Conservation (phyloP, 2,888 invertebrate genomes). For the Melieria picta region DNA sequence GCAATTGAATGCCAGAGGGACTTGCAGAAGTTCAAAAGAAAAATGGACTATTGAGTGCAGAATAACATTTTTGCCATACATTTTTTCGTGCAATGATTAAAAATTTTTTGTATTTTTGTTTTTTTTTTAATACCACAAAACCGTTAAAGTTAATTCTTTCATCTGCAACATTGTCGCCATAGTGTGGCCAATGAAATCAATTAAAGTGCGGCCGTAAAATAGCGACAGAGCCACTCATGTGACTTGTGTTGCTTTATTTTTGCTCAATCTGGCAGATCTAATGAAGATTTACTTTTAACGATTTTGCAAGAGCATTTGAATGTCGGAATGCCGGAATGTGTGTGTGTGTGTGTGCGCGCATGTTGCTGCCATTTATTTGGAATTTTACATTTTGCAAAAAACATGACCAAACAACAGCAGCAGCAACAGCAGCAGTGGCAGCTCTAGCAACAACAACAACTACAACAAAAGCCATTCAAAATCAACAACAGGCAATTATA, state of each 20-base stretch:
- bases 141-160: too few species aligned
- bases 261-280: slow-evolving; percentile 60
- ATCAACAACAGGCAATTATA: slow-evolving; percentile 33
- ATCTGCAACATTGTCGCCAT: too few species aligned
- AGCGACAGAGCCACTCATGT: too few species aligned
- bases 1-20: too few species aligned
- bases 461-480: slow-evolving; percentile 6
- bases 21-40: too few species aligned
- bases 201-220: too few species aligned
- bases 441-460: slow-evolving; percentile 30
- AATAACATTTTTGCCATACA: too few species aligned
- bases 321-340: neutral
- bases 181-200: too few species aligned
- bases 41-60: too few species aligned
- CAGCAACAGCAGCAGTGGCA: slow-evolving; percentile 17
- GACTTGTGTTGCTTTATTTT: neutral
- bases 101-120: too few species aligned
- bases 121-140: too few species aligned
- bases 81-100: too few species aligned
- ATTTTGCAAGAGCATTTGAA: slow-evolving; percentile 48
- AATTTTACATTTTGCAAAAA: slow-evolving; percentile 17
- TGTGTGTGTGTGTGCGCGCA: slow-evolving; percentile 8
- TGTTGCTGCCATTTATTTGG: slow-evolving; percentile 29
- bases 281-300: slow-evolving; percentile 63
- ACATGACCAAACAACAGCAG: slow-evolving; percentile 23